A percentile compares a stretch with the other conserved stretches of the same genome.
These are phyloP conservation scores for Coecobrya sp. DNA, from an alignment of 2,888 invertebrate genomes.

Conservation along the genomic window DNA sequence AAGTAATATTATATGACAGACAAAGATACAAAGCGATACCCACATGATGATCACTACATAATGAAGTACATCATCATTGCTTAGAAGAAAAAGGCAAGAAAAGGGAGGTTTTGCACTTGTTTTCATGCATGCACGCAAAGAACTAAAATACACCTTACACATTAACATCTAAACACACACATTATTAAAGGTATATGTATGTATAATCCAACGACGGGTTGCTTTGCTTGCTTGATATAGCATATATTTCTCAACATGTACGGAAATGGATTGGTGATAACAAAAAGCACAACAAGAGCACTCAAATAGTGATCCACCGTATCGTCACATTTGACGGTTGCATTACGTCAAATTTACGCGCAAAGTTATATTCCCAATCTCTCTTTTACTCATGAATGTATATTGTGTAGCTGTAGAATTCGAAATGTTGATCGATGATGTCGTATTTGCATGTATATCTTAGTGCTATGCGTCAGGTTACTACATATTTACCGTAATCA, in stretches of 20 bases:
- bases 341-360: slow-evolving; percentile 61
- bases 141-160: slow-evolving; percentile 9
- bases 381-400: neutral
- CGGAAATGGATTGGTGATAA: slow-evolving; percentile 12
- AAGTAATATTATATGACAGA: neutral
- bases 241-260: slow-evolving; percentile 29
- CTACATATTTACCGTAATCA: slow-evolving; percentile 69
- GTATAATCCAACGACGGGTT: neutral
- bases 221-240: slow-evolving; percentile 2
- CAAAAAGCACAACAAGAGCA: slow-evolving; percentile 46
- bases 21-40: neutral
- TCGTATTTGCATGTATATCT: neutral
- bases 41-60: neutral
- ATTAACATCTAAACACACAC: too few relatives aligned
- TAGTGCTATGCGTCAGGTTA: neutral
- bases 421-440: neutral
- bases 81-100: neutral
- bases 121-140: slow-evolving; percentile 10
- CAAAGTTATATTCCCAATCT: slow-evolving; percentile 17
- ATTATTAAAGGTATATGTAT: too few relatives aligned
- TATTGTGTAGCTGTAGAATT: neutral
- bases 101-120: slow-evolving; percentile 13
- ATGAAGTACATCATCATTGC: neutral
- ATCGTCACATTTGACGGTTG: slow-evolving; percentile 76
- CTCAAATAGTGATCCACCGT: slow-evolving; percentile 75